A percentile compares a stretch with the other conserved stretches of the same genome.
These are phyloP conservation scores for Brachionus sp. DNA, from an alignment of 1,140 invertebrate genomes.

Conservation along the genomic window DNA sequence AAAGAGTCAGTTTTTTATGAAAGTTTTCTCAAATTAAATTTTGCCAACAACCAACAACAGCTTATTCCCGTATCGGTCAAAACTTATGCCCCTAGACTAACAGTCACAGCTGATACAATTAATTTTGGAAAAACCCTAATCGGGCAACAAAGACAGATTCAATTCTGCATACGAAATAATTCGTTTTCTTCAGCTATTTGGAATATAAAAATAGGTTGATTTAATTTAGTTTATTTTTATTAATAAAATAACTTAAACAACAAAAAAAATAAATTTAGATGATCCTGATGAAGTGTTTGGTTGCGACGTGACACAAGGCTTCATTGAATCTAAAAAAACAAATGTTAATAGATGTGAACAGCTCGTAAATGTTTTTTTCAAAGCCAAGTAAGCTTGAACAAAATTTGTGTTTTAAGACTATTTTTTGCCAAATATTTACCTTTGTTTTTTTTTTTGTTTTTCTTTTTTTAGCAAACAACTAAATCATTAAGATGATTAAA, in stretches of 20 bases:
- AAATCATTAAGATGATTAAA: too few species aligned
- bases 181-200: conserved; percentile 27
- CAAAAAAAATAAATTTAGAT: neutral
- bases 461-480: too few species aligned
- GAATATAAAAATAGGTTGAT: neutral
- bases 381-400: neutral
- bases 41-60: neutral
- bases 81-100: neutral
- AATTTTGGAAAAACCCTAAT: neutral
- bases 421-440: too few species aligned
- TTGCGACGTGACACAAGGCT: neutral
- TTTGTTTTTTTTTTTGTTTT: too few species aligned
- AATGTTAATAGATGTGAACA: neutral
- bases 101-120: neutral
- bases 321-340: neutral
- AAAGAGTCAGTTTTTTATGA: neutral
- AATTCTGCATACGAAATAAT: conserved; percentile 20
- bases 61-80: neutral
- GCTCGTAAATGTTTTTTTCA: conserved; percentile 22
- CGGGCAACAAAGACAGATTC: neutral
- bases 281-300: neutral
- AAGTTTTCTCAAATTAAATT: neutral
- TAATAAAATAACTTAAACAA: neutral
- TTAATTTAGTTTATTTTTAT: neutral
- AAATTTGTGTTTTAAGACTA: too few species aligned